phyloP scores from a whole-genome alignment of 2,888 invertebrate species.

The Agapostemon virescens region DNA sequence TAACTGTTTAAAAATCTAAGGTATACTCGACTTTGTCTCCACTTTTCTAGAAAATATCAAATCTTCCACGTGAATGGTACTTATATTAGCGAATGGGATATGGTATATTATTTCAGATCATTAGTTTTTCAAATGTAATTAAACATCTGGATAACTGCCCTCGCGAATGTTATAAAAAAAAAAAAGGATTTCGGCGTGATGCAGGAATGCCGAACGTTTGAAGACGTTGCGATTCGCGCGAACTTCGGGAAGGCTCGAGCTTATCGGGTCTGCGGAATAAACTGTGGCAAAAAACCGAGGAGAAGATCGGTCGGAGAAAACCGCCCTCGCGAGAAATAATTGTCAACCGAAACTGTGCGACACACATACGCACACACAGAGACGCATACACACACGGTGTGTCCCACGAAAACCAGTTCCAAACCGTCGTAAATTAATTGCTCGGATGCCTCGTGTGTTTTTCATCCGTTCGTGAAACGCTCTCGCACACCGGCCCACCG shows the following conservation, averaged over 20 bases:
- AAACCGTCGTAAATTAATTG: slow-evolving; percentile 42
- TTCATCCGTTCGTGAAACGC: slow-evolving; percentile 19
- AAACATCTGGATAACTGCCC: no score
- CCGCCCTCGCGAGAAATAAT: slow-evolving; percentile 24
- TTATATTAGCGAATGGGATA: no score
- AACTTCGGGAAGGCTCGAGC: background rate
- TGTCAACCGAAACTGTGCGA: background rate
- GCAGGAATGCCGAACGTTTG: slow-evolving; percentile 22
- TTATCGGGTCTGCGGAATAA: slow-evolving; percentile 7
- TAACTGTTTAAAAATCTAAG: no score
- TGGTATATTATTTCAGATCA: no score
- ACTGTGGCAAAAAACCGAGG: background rate
- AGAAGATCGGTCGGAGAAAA: background rate
- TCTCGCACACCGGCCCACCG: slow-evolving; percentile 1
- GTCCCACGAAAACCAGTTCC: slow-evolving; percentile 20
- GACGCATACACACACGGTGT: background rate
- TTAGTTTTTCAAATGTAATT: no score
- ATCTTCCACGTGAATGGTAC: no score
- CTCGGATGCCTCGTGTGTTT: slow-evolving; percentile 37
- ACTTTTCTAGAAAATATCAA: no score
- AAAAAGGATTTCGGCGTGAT: background rate
- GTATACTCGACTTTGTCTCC: no score
- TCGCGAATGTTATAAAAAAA: no score
- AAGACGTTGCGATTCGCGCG: slow-evolving; percentile 17
- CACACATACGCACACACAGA: no score